A percentile compares a stretch with the other conserved stretches of the same genome.
phyloP scores from a whole-genome alignment of 2,888 invertebrate species.

The Andrena chrysosceles region DNA sequence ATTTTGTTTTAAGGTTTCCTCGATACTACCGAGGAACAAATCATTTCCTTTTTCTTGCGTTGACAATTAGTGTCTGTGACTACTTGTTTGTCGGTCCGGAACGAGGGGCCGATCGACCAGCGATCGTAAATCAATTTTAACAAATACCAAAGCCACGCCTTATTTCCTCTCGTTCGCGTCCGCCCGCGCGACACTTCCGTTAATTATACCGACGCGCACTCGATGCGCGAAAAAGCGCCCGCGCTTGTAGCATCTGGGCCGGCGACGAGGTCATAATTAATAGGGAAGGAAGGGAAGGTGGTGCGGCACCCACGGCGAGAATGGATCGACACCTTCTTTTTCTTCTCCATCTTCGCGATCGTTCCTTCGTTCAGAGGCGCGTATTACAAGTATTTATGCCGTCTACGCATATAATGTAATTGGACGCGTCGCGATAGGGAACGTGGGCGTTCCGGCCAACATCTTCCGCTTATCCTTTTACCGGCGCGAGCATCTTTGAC shows the following conservation, averaged over 20 bases:
- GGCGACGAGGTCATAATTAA: slow-evolving; percentile 46
- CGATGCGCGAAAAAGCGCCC: slow-evolving; percentile 2
- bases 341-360: slow-evolving; percentile 28
- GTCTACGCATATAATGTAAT: slow-evolving; percentile 68
- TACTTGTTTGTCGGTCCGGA: too few species aligned
- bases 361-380: slow-evolving; percentile 17
- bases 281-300: slow-evolving; percentile 84
- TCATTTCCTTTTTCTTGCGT: too few species aligned
- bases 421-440: slow-evolving; percentile 52
- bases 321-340: slow-evolving; percentile 55
- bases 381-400: slow-evolving; percentile 66
- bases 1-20: too few species aligned
- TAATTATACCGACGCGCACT: slow-evolving; percentile 21
- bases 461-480: slow-evolving; percentile 30
- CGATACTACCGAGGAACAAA: too few species aligned
- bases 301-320: slow-evolving; percentile 82
- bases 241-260: background rate
- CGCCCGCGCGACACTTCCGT: slow-evolving; percentile 10
- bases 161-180: slow-evolving; percentile 11
- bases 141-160: slow-evolving; percentile 26
- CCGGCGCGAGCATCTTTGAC: slow-evolving; percentile 50
- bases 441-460: slow-evolving; percentile 62
- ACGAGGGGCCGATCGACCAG: background rate
- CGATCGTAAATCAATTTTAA: slow-evolving; percentile 28
- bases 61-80: too few species aligned